These are phyloP conservation scores for Lycophotia porphyrea DNA, from an alignment of 2,888 invertebrate genomes.

Conservation along the genomic window DNA sequence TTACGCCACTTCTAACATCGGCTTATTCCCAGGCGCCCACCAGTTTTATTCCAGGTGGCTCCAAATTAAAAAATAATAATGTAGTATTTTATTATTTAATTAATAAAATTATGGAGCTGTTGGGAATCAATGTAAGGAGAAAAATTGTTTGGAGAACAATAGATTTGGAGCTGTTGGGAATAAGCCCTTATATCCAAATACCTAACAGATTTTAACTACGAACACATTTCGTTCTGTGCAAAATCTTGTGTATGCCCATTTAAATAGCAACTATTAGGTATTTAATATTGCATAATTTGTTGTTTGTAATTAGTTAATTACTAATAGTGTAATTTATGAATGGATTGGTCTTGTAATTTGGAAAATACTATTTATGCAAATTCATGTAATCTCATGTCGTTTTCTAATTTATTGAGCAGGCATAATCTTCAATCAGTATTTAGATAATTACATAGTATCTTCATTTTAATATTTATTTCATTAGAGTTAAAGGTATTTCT, in stretches of 20 bases:
- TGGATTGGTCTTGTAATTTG: conserved; percentile 9
- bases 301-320: background rate
- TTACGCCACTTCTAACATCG: background rate
- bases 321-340: background rate
- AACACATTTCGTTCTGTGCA: background rate
- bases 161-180: too few species aligned
- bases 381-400: conserved; percentile 9
- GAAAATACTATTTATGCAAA: background rate
- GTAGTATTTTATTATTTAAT: too few species aligned
- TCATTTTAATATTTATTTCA: conserved; percentile 32
- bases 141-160: too few species aligned
- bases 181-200: too few species aligned
- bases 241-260: background rate
- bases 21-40: too few species aligned
- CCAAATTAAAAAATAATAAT: too few species aligned
- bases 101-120: too few species aligned
- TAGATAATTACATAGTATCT: conserved; percentile 17
- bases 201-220: background rate
- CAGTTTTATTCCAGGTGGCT: too few species aligned
- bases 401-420: conserved; percentile 3
- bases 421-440: conserved; percentile 52
- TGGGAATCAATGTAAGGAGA: too few species aligned
- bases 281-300: background rate
- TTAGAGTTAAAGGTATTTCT: conserved; percentile 42
- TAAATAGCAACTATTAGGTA: conserved; percentile 11